Conservation (phyloP, 1,140 invertebrate species). For the Diachasmimorpha longicaudata region DNA sequence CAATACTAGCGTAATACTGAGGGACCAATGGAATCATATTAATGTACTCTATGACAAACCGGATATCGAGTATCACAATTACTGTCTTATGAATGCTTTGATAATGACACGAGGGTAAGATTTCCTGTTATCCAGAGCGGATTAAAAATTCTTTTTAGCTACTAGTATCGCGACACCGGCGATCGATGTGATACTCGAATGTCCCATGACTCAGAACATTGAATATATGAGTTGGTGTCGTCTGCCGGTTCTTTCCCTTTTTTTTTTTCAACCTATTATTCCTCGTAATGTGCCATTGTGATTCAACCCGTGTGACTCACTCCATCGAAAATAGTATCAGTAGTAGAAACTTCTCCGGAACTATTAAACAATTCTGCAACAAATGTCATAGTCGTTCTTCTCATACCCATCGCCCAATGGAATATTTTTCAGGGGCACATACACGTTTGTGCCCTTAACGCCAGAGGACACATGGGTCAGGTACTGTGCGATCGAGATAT, state of each 20-base stretch:
- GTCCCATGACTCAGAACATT: not conserved
- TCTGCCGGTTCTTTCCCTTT: not conserved
- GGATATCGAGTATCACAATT: not conserved
- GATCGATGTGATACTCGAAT: not conserved
- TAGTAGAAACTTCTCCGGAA: too few species aligned
- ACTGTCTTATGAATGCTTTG: not conserved
- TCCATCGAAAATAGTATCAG: not conserved
- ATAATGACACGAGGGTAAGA: constrained; percentile 32
- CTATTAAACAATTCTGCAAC: too few species aligned
- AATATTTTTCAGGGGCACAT: too few species aligned
- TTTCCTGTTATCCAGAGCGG: constrained; percentile 42
- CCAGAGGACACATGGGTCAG: too few species aligned
- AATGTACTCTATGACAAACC: not conserved
- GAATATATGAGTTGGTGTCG: not conserved
- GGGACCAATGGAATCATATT: too few species aligned
- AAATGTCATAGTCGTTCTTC: too few species aligned
- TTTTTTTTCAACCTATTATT: not conserved
- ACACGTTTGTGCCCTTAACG: too few species aligned
- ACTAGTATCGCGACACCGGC: not conserved
- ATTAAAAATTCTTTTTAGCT: not conserved
- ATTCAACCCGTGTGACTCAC: not conserved
- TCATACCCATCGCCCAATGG: too few species aligned
- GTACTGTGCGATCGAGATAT: too few species aligned
- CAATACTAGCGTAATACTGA: too few species aligned
- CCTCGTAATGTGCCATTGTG: not conserved